These are phyloP conservation scores for Jacana jacana DNA, from an alignment of 2,113 vertebrate species.

Conservation along the genomic window DNA sequence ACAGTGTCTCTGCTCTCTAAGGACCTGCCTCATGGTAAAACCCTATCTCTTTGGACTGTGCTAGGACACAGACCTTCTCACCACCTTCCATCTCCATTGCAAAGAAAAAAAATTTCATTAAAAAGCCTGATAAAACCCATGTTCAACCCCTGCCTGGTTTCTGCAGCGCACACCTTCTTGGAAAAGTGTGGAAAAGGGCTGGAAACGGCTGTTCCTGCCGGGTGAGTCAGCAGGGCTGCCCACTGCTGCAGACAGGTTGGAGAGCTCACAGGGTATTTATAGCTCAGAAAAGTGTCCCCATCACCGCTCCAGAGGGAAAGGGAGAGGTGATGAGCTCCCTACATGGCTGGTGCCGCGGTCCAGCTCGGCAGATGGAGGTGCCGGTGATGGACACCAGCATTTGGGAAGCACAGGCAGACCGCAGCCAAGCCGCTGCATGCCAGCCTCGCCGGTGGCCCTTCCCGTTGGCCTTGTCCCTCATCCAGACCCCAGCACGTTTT, in stretches of 20 bases:
- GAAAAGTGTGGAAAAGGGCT: neutral
- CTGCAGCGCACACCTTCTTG: neutral
- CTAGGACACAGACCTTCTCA: neutral
- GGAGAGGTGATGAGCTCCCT: fast-evolving
- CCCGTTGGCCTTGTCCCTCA: neutral
- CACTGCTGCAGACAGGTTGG: neutral
- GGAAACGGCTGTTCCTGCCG: neutral
- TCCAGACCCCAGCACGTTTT: neutral
- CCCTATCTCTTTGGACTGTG: neutral
- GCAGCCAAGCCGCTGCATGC: neutral
- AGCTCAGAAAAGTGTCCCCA: neutral
- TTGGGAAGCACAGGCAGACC: neutral
- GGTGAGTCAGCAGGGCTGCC: neutral
- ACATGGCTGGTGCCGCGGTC: neutral
- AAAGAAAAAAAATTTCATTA: neutral
- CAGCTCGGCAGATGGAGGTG: neutral
- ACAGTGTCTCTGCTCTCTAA: fast-evolving
- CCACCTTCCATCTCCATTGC: neutral
- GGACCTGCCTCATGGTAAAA: neutral
- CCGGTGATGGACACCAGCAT: constrained; percentile 47
- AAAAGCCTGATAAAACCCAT: neutral
- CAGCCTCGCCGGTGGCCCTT: neutral
- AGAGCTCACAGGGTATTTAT: neutral
- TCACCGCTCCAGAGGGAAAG: neutral
- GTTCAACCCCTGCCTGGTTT: neutral